These are phyloP conservation scores for Brachylomia viminalis DNA, from an alignment of 2,888 invertebrate genomes.

Conservation along the genomic window DNA sequence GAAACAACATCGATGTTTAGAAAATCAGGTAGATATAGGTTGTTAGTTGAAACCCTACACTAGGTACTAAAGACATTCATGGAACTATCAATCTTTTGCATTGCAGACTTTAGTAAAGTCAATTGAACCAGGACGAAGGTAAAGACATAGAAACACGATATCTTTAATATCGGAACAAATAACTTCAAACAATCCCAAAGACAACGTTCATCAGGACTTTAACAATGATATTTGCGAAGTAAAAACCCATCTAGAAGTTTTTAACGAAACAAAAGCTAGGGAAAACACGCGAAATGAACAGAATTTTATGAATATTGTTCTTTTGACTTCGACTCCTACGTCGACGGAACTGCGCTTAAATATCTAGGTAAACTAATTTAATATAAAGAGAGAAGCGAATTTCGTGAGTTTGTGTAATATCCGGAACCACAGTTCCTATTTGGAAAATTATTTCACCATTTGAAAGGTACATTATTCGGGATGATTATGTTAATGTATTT, in stretches of 20 bases:
- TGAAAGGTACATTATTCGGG: background rate
- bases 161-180: slow-evolving; percentile 10
- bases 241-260: slow-evolving; percentile 40
- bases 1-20: background rate
- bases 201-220: slow-evolving; percentile 13
- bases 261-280: slow-evolving; percentile 33
- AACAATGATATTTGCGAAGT: slow-evolving; percentile 36
- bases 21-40: background rate
- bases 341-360: slow-evolving; percentile 25
- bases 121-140: background rate
- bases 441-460: background rate
- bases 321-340: slow-evolving; percentile 34
- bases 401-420: too few species aligned
- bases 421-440: too few species aligned
- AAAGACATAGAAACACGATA: slow-evolving; percentile 11
- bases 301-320: slow-evolving; percentile 58
- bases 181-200: slow-evolving; percentile 21
- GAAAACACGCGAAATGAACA: slow-evolving; percentile 38
- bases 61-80: background rate
- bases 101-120: background rate
- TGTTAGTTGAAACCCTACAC: background rate
- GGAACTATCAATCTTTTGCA: background rate
- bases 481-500: too few species aligned
- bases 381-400: too few species aligned
- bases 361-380: background rate